Conservation (phyloP, 2,797 vertebrate genomes). For the Brachymystax lenok region DNA sequence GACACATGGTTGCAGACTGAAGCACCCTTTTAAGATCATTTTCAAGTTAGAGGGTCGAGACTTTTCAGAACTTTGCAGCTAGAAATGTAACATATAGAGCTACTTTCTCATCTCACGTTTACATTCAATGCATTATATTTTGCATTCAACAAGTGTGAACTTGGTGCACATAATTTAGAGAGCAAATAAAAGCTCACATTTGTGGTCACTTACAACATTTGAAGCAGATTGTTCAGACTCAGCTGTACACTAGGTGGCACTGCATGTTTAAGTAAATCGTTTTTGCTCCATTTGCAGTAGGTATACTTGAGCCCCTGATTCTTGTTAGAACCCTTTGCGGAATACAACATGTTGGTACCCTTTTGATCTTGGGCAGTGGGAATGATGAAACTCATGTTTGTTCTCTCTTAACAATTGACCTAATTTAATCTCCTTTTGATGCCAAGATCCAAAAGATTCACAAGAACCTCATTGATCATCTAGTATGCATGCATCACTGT, state of each 20-base stretch:
- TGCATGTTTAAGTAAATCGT: slow-evolving; percentile 50
- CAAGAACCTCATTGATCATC: not conserved
- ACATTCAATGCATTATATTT: too few relatives aligned
- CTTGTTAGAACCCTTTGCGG: not conserved
- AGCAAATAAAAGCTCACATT: too few relatives aligned
- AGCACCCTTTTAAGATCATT: too few relatives aligned
- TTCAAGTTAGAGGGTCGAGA: too few relatives aligned
- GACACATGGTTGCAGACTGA: too few relatives aligned
- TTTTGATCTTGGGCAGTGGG: not conserved
- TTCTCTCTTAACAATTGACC: not conserved
- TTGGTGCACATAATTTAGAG: too few relatives aligned
- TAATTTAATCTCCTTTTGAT: not conserved
- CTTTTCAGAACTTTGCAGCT: too few relatives aligned
- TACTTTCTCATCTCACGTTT: too few relatives aligned
- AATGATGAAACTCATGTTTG: not conserved
- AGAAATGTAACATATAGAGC: too few relatives aligned
- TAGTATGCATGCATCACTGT: not conserved
- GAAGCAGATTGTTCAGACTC: not conserved
- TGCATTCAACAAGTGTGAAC: too few relatives aligned
- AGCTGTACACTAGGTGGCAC: slow-evolving; percentile 68
- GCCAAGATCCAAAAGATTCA: not conserved
- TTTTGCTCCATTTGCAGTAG: not conserved
- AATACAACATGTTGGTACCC: not conserved
- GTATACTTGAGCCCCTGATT: not conserved
- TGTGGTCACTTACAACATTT: too few relatives aligned